Percentiles rank a stretch among this genome's conserved stretches.
These are phyloP conservation scores for Telmatochromis sp. DNA, from an alignment of 2,113 vertebrate species.

Conservation along the genomic window DNA sequence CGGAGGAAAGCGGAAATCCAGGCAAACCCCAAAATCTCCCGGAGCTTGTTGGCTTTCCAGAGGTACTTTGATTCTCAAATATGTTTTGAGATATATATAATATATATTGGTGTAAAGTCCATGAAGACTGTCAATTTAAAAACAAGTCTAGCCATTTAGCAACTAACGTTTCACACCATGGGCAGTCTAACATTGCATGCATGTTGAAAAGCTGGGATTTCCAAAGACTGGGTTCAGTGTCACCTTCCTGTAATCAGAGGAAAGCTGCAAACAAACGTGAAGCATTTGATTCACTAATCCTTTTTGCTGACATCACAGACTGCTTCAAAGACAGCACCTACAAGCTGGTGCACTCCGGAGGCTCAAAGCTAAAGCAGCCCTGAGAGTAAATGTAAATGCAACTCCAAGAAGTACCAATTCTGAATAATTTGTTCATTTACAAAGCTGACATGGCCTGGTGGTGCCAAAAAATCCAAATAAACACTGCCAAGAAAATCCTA, in stretches of 20 bases:
- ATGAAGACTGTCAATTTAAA: not conserved
- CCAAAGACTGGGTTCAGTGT: not conserved
- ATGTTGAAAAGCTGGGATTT: not conserved
- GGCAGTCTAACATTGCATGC: not conserved
- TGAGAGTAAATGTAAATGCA: not conserved
- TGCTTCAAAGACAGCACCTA: not conserved
- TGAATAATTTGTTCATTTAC: not conserved
- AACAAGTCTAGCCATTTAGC: not conserved
- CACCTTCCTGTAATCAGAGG: not conserved
- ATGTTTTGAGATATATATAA: not conserved
- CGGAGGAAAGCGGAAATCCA: slow-evolving; percentile 79
- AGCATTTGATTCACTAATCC: not conserved
- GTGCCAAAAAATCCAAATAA: not conserved
- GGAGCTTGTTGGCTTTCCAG: slow-evolving; percentile 81
- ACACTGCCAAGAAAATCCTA: not conserved
- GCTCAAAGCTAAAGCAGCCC: not conserved
- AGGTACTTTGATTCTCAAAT: slow-evolving; percentile 47
- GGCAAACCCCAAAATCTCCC: slow-evolving; percentile 70
- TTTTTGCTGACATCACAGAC: not conserved
- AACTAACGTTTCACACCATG: not conserved
- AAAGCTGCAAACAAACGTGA: not conserved
- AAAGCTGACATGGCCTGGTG: not conserved
- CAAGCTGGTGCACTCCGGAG: not conserved
- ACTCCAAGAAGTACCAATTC: not conserved
- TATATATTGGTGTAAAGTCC: not conserved